Evolutionary conservation across 2,797 vertebrate species (phyloP).

Genomic region (Sebastes taczanowskii): DNA sequence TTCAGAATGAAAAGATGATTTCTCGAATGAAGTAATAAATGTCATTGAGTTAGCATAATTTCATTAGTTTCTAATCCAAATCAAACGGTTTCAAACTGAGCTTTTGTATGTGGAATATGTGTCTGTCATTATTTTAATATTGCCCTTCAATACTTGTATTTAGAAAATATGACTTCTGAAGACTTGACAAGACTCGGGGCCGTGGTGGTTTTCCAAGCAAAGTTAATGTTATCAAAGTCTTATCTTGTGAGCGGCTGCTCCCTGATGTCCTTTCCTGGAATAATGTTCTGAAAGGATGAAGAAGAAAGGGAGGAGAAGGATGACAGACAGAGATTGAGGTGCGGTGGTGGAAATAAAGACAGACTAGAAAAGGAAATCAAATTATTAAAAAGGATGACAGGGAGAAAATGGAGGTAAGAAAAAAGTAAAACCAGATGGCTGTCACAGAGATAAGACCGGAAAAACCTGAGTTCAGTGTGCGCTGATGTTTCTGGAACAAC

Average conservation of each 20-base stretch:
- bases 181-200: background rate
- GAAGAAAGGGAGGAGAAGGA: constrained; percentile 20
- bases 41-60: background rate
- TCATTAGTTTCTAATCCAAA: constrained; percentile 4
- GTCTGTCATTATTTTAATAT: background rate
- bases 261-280: constrained; percentile 83
- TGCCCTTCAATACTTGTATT: background rate
- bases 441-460: constrained; percentile 27
- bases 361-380: constrained; percentile 25
- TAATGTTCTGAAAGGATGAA: constrained; percentile 80
- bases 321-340: constrained; percentile 20
- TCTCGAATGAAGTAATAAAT: constrained; percentile 16
- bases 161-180: constrained; percentile 1
- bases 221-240: constrained; percentile 79
- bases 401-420: constrained; percentile 30
- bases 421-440: constrained; percentile 42
- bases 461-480: background rate
- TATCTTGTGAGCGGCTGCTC: constrained; percentile 83
- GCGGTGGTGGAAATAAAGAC: constrained; percentile 13
- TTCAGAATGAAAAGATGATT: background rate
- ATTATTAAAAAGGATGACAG: constrained; percentile 44
- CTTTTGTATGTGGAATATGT: background rate
- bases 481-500: background rate
- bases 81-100: background rate
- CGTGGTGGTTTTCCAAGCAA: constrained; percentile 15